Percentiles rank a stretch among this genome's conserved stretches.
Conservation (phyloP, 1,140 invertebrate genomes). For the Pachypeltis micranthus region DNA sequence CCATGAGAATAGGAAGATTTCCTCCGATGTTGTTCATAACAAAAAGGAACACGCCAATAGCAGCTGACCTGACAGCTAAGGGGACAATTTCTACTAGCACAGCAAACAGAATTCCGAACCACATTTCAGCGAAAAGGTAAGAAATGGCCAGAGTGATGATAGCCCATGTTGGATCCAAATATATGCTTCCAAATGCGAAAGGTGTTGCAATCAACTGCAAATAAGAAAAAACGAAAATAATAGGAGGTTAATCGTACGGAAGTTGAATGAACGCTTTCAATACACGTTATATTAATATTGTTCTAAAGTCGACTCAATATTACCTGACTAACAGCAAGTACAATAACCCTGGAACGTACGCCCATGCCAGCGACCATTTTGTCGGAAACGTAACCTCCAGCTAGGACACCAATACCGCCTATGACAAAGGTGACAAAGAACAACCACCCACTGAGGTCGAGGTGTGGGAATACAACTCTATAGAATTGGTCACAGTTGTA, state of each 20-base stretch:
- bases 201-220: conserved; percentile 71
- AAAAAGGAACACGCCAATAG: conserved; percentile 74
- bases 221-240: conserved; percentile 17
- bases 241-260: not conserved
- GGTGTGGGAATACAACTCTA: conserved; percentile 71
- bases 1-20: conserved; percentile 76
- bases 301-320: too few species aligned
- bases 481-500: conserved; percentile 85
- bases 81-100: conserved; percentile 80
- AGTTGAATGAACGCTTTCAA: not conserved
- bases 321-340: conserved; percentile 64
- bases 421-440: conserved; percentile 76
- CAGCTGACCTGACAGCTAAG: conserved; percentile 62
- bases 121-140: conserved; percentile 87
- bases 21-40: conserved; percentile 89
- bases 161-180: conserved; percentile 66
- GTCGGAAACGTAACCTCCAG: conserved; percentile 79
- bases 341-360: conserved; percentile 66
- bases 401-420: conserved; percentile 74
- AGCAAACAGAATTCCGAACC: conserved; percentile 83
- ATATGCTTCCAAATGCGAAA: conserved; percentile 78
- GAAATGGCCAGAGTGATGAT: conserved; percentile 75
- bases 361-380: conserved; percentile 79
- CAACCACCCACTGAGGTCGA: conserved; percentile 76
- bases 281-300: too few species aligned